Base-by-base conservation (phyloP, 92 coral and sea anemone genomes). In the Phenganax stokvisi region DNA sequence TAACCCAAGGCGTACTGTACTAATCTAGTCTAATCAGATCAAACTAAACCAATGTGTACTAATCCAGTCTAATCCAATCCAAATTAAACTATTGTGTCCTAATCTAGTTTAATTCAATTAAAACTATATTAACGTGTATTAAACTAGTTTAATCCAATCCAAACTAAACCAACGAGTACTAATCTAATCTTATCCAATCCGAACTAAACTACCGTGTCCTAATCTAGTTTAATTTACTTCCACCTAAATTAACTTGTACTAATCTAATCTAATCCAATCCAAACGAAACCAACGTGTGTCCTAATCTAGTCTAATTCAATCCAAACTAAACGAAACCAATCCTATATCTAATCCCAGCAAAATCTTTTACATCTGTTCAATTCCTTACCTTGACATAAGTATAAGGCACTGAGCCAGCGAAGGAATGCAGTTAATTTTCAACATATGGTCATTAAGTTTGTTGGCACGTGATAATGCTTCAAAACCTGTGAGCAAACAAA, bases 381-480 rank as follows among this genome's bases (percentile, higher is more conserved):
- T 57, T 8, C 56, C 93, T 81, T 76, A 94, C 97, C 87, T 92
- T 76, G 94, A 92, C 30, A 85, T 83, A 6, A 90, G 72, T 27
- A 94, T 83, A 30, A 90, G 88, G 6, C 91, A 82, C 65, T 94
- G 98, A 15, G 89, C 91, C 30, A 85, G 91, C 10, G 89, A 89
- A 56, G 98, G 98, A 12, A 90, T 87, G 51, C 98, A 91, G 27
- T 90, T 83, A 12, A 90, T 83, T 83, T 90, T 94, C 96, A 94
- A 90, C 81, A 90, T 85, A 37, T 76, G 63, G 63, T 94, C 97
- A 59, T 94, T 88, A 54, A 92, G 90, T 81, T 88, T 84, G 81
- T 89, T 92, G 0, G 98, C 91, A 25, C 90, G 88, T 59, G 74
- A 63, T 47, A 94, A 81, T 51, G 91, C 94, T 15, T 88, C 87